These are phyloP conservation scores for Chlamydotis undulata DNA, from an alignment of 2,113 vertebrate species.

Conservation along the genomic window DNA sequence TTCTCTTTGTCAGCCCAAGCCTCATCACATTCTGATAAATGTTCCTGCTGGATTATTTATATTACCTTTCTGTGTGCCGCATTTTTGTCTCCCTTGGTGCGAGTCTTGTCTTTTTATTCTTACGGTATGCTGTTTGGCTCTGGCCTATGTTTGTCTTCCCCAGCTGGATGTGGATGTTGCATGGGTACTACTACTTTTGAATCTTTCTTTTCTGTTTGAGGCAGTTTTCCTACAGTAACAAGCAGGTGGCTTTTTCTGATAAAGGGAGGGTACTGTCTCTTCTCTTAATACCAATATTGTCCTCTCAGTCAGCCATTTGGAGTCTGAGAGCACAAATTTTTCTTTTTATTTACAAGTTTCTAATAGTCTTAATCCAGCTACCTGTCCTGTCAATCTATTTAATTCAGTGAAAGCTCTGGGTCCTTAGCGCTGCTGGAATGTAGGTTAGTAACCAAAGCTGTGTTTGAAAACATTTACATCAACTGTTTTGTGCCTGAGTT, in stretches of 20 bases:
- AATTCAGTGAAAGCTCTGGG: background rate
- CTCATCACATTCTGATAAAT: background rate
- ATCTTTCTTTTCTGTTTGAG: background rate
- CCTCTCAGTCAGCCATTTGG: background rate
- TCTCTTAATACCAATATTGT: background rate
- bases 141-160: background rate
- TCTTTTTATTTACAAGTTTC: background rate
- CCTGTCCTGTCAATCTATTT: background rate
- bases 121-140: background rate
- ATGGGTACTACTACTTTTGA: background rate
- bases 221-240: background rate
- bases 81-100: background rate
- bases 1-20: background rate
- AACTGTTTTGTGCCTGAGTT: background rate
- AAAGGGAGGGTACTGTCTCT: background rate
- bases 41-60: background rate
- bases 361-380: background rate
- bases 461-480: background rate
- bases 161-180: background rate
- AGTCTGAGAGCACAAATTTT: background rate
- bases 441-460: background rate
- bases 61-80: background rate
- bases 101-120: background rate
- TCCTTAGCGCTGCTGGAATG: background rate
- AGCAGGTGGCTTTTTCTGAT: background rate